Evolutionary conservation across 2,888 invertebrate genomes (phyloP).

Genomic region (Magallana nippona): DNA sequence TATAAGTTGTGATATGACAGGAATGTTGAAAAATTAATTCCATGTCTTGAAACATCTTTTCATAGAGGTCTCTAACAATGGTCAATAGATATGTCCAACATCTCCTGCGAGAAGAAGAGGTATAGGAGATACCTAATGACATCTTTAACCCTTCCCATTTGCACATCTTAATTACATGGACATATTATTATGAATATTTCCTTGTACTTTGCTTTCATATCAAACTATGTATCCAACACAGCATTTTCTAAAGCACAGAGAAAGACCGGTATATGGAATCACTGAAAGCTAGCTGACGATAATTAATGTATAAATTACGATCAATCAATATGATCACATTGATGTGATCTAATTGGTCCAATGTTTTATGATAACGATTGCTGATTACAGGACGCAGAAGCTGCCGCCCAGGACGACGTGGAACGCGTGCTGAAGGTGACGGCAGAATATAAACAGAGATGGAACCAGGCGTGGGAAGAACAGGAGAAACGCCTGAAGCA

Average conservation of each 20-base stretch:
- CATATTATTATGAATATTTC: not conserved
- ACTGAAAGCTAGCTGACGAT: not conserved
- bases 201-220: not conserved
- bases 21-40: no score
- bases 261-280: not conserved
- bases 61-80: not conserved
- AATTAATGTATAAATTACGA: no score
- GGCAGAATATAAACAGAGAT: conserved; percentile 84
- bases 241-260: conserved; percentile 2
- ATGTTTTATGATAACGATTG: not conserved
- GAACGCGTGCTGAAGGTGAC: conserved; percentile 85
- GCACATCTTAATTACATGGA: not conserved
- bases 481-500: conserved; percentile 85
- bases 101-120: not conserved
- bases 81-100: conserved; percentile 15
- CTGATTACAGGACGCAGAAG: conserved; percentile 83
- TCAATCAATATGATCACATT: no score
- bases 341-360: not conserved
- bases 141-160: not conserved
- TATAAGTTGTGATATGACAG: no score
- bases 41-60: not conserved
- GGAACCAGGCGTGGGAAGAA: conserved; percentile 85
- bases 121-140: conserved; percentile 6
- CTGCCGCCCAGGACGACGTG: conserved; percentile 86
- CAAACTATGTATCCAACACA: not conserved